These are phyloP conservation scores for Limulus polyphemus DNA, from an alignment of 2,888 invertebrate species.

Conservation along the genomic window DNA sequence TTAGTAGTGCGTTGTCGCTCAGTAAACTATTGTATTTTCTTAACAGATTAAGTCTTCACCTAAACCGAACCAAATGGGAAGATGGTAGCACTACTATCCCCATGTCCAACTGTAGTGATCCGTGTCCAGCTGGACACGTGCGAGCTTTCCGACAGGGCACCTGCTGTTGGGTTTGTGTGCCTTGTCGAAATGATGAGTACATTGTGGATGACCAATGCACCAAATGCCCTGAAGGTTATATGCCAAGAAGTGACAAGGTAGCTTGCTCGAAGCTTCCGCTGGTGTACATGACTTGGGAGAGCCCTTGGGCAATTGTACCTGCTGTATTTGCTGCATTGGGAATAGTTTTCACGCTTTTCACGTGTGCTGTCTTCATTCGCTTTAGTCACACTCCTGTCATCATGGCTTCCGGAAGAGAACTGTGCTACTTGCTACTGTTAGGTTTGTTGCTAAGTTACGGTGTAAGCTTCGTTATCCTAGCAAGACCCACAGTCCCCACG, in stretches of 20 bases:
- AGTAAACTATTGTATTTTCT: no score
- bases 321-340: constrained; percentile 49
- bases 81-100: no score
- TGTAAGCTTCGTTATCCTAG: constrained; percentile 56
- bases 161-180: constrained; percentile 58
- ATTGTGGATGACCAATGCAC: constrained; percentile 36
- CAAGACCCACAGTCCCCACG: constrained; percentile 46
- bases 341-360: constrained; percentile 48
- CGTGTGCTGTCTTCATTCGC: constrained; percentile 51
- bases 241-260: constrained; percentile 30
- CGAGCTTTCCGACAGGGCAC: constrained; percentile 44
- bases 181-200: constrained; percentile 50
- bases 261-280: constrained; percentile 47
- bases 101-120: constrained; percentile 49
- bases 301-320: constrained; percentile 54
- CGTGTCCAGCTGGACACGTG: constrained; percentile 46
- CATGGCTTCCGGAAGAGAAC: constrained; percentile 62
- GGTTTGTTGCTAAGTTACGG: constrained; percentile 57
- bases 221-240: constrained; percentile 33
- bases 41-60: no score
- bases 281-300: constrained; percentile 48
- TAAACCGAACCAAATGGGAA: no score
- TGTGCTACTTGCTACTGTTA: constrained; percentile 59
- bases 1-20: no score
- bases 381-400: constrained; percentile 54